A percentile compares a stretch with the other conserved stretches of the same genome.
These are phyloP conservation scores for Mus musculus DNA, from an alignment of 2,113 vertebrate species.

Conservation along the genomic window GRCm39 chr8:76701001-76701500, in stretches of 20 bases:
- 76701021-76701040: neutral
- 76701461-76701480: neutral
- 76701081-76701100: neutral
- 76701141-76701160: neutral
- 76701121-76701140: neutral
- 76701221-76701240: neutral
- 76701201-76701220: neutral
- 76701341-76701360: neutral
- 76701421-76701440: neutral
- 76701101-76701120: neutral
- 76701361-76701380: neutral
- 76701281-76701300: neutral
- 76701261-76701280: neutral
- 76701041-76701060: neutral
- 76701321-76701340: constrained; percentile 28
- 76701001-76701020: neutral
- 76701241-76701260: neutral
- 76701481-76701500: neutral
- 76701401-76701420: neutral
- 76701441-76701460: neutral
- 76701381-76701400: neutral
- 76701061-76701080: neutral
- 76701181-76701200: neutral
- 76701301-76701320: constrained; percentile 9
- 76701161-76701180: constrained; percentile 5